Percentiles rank a stretch among this genome's conserved stretches.
Conservation (phyloP, 1,140 invertebrate genomes). For the Drosophila tsacasi region DNA sequence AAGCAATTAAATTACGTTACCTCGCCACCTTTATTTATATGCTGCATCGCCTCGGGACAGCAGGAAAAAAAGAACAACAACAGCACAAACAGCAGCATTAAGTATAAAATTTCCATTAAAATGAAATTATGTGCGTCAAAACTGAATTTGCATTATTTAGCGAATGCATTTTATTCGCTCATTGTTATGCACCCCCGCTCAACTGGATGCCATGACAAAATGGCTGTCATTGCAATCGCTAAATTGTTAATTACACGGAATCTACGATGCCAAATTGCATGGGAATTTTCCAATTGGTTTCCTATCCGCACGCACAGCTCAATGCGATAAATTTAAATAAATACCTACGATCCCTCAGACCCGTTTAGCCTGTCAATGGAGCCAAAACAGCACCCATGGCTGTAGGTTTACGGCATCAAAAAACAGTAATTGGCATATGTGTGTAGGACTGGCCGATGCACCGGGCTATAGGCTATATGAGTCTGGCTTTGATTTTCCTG, state of each 20-base stretch:
- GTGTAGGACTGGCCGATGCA: constrained; percentile 29
- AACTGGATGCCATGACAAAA: constrained; percentile 50
- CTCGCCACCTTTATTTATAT: constrained; percentile 71
- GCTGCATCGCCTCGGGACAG: constrained; percentile 58
- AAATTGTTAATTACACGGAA: constrained; percentile 78
- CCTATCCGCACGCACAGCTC: constrained; percentile 50
- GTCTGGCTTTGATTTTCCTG: constrained; percentile 22
- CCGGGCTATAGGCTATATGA: constrained; percentile 8
- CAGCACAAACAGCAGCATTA: constrained; percentile 16
- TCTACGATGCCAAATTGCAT: constrained; percentile 50
- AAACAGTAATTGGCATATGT: constrained; percentile 74
- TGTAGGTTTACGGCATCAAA: constrained; percentile 46
- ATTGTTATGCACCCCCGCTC: constrained; percentile 35
- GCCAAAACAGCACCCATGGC: constrained; percentile 5
- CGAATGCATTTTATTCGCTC: constrained; percentile 25
- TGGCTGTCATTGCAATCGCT: constrained; percentile 58
- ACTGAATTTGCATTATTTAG: constrained; percentile 75
- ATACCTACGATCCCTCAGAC: constrained; percentile 55
- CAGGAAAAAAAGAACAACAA: not conserved
- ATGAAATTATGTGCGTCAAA: constrained; percentile 71
- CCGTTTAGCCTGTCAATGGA: constrained; percentile 60
- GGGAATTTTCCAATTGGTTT: constrained; percentile 48
- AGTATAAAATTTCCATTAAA: constrained; percentile 73
- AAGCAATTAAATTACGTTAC: constrained; percentile 73
- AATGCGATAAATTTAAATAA: constrained; percentile 74